phyloP scores from a whole-genome alignment of 2,888 invertebrate genomes.

The Tholera decimalis region DNA sequence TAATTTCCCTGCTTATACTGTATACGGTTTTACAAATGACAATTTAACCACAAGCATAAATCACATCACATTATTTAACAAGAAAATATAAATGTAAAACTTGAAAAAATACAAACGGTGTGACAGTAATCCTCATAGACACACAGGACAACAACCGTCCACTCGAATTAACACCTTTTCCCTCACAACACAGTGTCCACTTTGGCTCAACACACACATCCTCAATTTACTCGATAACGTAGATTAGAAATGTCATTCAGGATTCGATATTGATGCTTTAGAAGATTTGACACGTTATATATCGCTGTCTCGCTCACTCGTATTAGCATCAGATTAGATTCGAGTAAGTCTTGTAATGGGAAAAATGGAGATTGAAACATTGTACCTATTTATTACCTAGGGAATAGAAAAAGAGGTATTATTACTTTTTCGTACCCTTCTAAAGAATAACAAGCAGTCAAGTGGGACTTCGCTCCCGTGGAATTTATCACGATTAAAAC shows the following conservation, averaged over 20 bases:
- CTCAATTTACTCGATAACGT: constrained; percentile 64
- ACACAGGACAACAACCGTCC: constrained; percentile 5
- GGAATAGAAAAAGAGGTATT: not conserved
- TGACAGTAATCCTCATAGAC: constrained; percentile 38
- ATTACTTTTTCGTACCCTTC: not conserved
- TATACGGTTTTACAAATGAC: too few relatives aligned
- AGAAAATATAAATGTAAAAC: not conserved
- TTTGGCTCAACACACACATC: constrained; percentile 28
- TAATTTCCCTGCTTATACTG: too few relatives aligned
- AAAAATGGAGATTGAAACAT: constrained; percentile 30
- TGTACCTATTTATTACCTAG: not conserved
- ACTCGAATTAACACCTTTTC: constrained; percentile 35
- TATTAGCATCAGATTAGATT: constrained; percentile 50
- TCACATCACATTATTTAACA: not conserved
- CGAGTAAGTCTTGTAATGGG: constrained; percentile 31
- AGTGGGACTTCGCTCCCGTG: too few relatives aligned
- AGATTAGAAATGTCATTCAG: constrained; percentile 69
- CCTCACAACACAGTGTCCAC: constrained; percentile 24
- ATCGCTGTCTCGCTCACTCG: constrained; percentile 49
- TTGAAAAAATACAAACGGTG: constrained; percentile 49
- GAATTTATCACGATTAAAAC: too few relatives aligned
- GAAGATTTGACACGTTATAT: constrained; percentile 65
- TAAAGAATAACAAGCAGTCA: too few relatives aligned
- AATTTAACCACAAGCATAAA: too few relatives aligned
- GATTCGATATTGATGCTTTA: constrained; percentile 65